These are phyloP conservation scores for Nesidiocoris tenuis DNA, from an alignment of 2,888 invertebrate species.

Conservation along the genomic window DNA sequence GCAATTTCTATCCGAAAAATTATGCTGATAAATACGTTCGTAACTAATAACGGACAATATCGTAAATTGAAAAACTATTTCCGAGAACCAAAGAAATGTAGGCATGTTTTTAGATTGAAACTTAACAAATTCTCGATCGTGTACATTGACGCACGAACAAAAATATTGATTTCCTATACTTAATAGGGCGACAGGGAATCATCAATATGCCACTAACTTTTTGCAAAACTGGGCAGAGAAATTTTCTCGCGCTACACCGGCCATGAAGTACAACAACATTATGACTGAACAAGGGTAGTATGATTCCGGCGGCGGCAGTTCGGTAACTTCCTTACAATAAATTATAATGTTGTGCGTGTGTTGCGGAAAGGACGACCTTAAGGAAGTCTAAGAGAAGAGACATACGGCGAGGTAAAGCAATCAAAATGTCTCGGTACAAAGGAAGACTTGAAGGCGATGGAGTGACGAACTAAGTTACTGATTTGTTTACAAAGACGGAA, in stretches of 20 bases:
- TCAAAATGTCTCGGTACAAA: constrained; percentile 43
- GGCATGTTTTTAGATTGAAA: no score
- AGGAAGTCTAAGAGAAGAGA: neutral
- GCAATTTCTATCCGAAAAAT: no score
- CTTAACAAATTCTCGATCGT: no score
- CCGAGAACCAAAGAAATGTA: no score
- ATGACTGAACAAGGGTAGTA: constrained; percentile 14
- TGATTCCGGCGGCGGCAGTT: constrained; percentile 22
- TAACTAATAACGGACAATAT: no score
- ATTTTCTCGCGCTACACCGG: neutral
- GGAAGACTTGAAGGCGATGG: constrained; percentile 42
- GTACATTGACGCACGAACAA: no score
- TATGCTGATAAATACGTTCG: no score
- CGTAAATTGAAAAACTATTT: no score
- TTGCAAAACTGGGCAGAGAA: no score
- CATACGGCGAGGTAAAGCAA: constrained; percentile 36
- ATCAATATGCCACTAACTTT: no score
- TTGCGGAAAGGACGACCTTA: neutral
- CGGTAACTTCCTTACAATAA: constrained; percentile 30
- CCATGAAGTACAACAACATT: neutral
- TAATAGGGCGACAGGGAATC: no score
- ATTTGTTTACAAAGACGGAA: constrained; percentile 43
- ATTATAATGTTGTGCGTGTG: constrained; percentile 25
- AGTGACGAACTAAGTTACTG: constrained; percentile 44
- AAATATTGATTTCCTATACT: no score